Base-by-base conservation (phyloP, 2,888 invertebrate genomes). In the Gymnocheta viridis region DNA sequence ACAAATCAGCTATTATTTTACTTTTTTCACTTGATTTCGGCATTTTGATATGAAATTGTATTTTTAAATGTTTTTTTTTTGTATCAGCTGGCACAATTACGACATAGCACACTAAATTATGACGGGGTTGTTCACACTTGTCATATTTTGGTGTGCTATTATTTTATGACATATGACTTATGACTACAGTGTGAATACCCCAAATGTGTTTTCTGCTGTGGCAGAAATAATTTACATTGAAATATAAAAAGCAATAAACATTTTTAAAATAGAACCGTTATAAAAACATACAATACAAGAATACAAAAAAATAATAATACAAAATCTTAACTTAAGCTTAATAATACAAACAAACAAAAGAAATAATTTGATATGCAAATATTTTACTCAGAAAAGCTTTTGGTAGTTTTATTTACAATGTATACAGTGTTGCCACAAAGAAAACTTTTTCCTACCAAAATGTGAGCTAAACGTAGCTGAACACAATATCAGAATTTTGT, bases 241-340 rank as follows among this genome's bases (percentile, higher is more conserved):
- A 56, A n/a, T n/a, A 35, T 35, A 24, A 66, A 66, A 49, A 49
- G 27, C 38, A 29, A 58, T 56, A 56, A 24, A 29, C 14, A 27
- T 72, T 49, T 44, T 58, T 64, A 22, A 22, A 56, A 47, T 35
- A 47, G 7, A 47, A 77, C 77, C 77, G 77, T 77, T 77, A 77
- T 58, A 27, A 47, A 67, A 32, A 67, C 27, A 49, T 19, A 64
- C 7, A 47, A 47, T 41, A 24, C 5, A 41, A 64, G 19, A 67
- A 19, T 7, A 38, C 2, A 12, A 47, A 49, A 38, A 69, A 54
- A 54, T 14, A 10, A 70, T 56, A 56, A 22, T 38, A 49, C 24
- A 44, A 66, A 66, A 35, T 10, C 44, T 10, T 5, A 17, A 77
- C 17, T 19, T 32, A 2, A n/a, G 38, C 6, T 64, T 27, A 7